Conservation (phyloP, 2,113 vertebrate genomes). For the Callipepla squamata region DNA sequence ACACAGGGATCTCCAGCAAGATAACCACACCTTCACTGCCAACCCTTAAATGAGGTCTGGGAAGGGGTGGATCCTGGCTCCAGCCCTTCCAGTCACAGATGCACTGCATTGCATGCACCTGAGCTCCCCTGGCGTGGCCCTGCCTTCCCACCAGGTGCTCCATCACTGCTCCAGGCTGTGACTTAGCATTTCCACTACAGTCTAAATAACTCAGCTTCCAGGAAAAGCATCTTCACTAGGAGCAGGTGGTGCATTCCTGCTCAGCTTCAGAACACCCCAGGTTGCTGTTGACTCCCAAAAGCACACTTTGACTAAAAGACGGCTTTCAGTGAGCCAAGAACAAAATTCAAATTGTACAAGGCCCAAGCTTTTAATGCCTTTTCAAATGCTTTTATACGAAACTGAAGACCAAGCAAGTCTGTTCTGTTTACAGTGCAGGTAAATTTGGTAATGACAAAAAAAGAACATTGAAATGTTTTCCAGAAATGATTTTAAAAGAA, state of each 20-base stretch:
- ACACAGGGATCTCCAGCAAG: too few species aligned
- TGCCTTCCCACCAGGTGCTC: too few species aligned
- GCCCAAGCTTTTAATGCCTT: neutral
- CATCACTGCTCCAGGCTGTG: too few species aligned
- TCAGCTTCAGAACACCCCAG: neutral
- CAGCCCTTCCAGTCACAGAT: too few species aligned
- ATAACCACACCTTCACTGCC: too few species aligned
- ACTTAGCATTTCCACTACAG: too few species aligned
- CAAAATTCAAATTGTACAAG: neutral
- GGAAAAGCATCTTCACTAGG: neutral
- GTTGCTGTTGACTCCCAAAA: neutral
- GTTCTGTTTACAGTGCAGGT: neutral
- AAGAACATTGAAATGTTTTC: fast-evolving
- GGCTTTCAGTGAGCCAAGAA: neutral
- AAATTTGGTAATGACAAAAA: neutral
- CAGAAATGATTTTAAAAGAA: neutral
- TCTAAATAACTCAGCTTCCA: neutral
- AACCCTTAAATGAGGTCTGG: too few species aligned
- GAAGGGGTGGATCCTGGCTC: too few species aligned
- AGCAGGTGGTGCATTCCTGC: neutral
- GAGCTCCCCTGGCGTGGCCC: too few species aligned
- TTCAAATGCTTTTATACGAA: neutral
- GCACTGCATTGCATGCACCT: too few species aligned
- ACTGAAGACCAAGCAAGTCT: neutral
- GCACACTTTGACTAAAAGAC: neutral